Base-by-base conservation (phyloP, 35 echinoderm and acorn worm species). In the Hemicentrotus pulcherrimus region DNA sequence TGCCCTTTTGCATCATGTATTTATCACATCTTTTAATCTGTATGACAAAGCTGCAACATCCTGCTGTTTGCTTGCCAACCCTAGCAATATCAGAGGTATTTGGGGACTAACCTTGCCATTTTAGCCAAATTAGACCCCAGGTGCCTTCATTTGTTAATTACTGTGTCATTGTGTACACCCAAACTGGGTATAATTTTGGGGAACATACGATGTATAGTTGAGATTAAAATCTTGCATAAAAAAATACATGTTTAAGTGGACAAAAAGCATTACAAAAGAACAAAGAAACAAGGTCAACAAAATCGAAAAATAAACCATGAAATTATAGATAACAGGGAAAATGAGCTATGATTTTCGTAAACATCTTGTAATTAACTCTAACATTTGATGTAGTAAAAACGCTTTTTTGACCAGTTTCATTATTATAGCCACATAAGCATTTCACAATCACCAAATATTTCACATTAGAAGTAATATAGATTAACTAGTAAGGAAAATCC, bases 21-120 rank as follows among this genome's bases (percentile, higher is more conserved):
- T 90, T 90, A 90, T 90, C 88, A 90, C 32, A 90, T 90, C 88
- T 33, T 90, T 33, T 90, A 90, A 90, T 90, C 88, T 90, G 88
- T 45, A 90, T 90, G 88, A 90, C 88, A 90, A 90, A 90, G 88
- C 88, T 90, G 88, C 46, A 90, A 90, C 88, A 90, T 90, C 88
- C 88, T 90, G 88, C 46, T 5, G n/a, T 22, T 90, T 46, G 46
- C 46, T 16, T 45, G 88, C 32, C 46, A 90, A 47, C 88, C 88
- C 35, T 15, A 7, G 24, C 14, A 41, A 90, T 41, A 33, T 90
- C 15, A 90, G 19, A 90, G 88, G 88, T 90, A 47, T 90, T 90
- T 90, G 88, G 88, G 15, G 88, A 78, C 65, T 78, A 78, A 78
- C 65, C 65, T 78, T 28, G 24, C 65, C 18, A 78, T 4, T 78